These are phyloP conservation scores for Poecilia gillii DNA, from an alignment of 2,797 vertebrate genomes.

Conservation along the genomic window DNA sequence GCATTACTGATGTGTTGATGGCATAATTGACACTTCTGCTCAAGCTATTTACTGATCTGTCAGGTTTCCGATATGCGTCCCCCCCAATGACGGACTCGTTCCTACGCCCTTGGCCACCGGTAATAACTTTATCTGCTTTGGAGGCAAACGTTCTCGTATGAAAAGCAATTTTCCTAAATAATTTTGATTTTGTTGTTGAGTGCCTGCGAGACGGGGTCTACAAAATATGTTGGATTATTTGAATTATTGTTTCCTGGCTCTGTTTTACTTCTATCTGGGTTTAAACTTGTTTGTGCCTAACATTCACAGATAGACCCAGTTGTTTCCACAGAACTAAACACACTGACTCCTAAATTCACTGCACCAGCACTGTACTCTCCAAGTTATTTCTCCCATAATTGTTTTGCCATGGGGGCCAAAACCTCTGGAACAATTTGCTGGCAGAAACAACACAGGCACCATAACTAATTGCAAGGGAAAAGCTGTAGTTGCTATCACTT, in stretches of 20 bases:
- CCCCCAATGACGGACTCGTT: too few relatives aligned
- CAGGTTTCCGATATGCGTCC: too few relatives aligned
- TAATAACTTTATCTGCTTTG: conserved; percentile 42
- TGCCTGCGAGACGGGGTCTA: background rate
- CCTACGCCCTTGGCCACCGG: too few relatives aligned
- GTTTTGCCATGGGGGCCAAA: conserved; percentile 54
- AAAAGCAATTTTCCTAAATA: background rate
- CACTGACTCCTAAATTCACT: conserved; percentile 42
- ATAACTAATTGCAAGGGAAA: conserved; percentile 47
- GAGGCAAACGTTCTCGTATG: conserved; percentile 6
- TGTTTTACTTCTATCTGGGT: conserved; percentile 1
- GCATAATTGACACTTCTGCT: too few relatives aligned
- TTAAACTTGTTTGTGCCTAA: conserved; percentile 7
- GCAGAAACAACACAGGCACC: conserved; percentile 66
- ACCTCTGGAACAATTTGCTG: conserved; percentile 57
- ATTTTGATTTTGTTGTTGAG: background rate
- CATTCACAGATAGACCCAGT: conserved; percentile 14
- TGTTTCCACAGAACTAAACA: conserved; percentile 31
- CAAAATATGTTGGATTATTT: background rate
- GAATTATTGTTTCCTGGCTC: background rate
- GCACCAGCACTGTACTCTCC: conserved; percentile 46
- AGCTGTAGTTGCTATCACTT: conserved; percentile 58
- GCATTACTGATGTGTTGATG: too few relatives aligned
- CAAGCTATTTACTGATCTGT: too few relatives aligned
- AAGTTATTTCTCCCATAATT: conserved; percentile 60